Evolutionary conservation across 37 sponge, comb jelly and placozoan species (phyloP), one percentile per base, ranked within the genome.

Genomic region (Cladorhizidae sp.): DNA sequence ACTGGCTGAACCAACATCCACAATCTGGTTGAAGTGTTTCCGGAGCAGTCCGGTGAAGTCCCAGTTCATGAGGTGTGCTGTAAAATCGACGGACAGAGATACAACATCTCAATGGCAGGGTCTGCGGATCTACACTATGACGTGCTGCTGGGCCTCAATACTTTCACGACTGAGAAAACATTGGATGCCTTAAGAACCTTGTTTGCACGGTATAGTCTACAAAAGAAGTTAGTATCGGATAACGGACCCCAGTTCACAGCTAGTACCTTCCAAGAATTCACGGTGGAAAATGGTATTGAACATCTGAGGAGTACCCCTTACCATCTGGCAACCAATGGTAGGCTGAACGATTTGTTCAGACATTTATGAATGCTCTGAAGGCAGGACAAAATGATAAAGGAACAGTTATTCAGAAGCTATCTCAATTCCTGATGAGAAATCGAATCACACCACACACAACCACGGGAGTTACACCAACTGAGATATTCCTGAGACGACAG

Each of bases 161-260:
- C 1, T 59, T 59, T 63, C 20, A 76, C 63, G 23, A 22, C 77
- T 22, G 63, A 33, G 23, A 41, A 58, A 22, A 76, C 62, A 32
- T 17, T 76, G 42, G 41, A 61, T 14, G 77, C 23, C 23, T 50
- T 83, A 26, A 28, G 83, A 7, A 23, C 21, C 8, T 15, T 64
- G 38, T 83, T 83, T 83, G 65, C 83, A 9, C 54, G 72, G 55
- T 63, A 62, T 63, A 76, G 76, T 1, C 18, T 81, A 28, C 82
- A 76, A 0, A 41, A 57, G 57, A 3, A 40, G 33, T 6, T 77
- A 18, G 82, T 81, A 18, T 57, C 82, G 18, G 80, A 79, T 49
- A 67, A 79, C 64, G 69, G 80, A 21, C 67, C 80, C 39, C 67
- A 67, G 39, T 79, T 67, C 5, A 40, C 41, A 6, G 25, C 65